Evolutionary conservation across 2,888 invertebrate species (phyloP).

Genomic region (Lysandra coridon): DNA sequence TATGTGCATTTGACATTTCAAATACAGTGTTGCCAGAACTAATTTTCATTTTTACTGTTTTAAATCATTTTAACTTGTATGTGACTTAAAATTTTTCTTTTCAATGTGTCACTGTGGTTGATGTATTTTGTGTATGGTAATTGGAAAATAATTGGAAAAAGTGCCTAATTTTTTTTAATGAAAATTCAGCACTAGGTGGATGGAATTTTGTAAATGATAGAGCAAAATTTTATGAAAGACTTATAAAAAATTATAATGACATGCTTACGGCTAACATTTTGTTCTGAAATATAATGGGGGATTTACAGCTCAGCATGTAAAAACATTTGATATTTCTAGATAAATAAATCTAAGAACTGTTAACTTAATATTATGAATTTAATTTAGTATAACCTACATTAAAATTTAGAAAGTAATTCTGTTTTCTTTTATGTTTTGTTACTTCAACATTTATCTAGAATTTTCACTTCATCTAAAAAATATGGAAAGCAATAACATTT

Average conservation of each 20-base stretch:
- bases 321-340: neutral
- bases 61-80: neutral
- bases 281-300: neutral
- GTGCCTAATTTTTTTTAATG: neutral
- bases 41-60: neutral
- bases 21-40: conserved; percentile 1
- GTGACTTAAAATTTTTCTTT: neutral
- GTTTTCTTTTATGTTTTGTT: neutral
- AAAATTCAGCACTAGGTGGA: neutral
- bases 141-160: neutral
- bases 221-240: neutral
- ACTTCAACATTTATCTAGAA: neutral
- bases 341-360: neutral
- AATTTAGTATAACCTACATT: neutral
- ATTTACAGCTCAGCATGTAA: neutral
- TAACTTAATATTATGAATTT: neutral
- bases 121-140: neutral
- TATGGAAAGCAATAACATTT: too few relatives aligned
- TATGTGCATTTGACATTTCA: neutral
- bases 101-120: neutral
- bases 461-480: neutral
- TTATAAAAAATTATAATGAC: neutral
- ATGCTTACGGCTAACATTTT: neutral
- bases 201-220: neutral
- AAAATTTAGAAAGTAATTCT: neutral